Evolutionary conservation across 2,888 invertebrate genomes (phyloP).

Genomic region (Allygus modestus): DNA sequence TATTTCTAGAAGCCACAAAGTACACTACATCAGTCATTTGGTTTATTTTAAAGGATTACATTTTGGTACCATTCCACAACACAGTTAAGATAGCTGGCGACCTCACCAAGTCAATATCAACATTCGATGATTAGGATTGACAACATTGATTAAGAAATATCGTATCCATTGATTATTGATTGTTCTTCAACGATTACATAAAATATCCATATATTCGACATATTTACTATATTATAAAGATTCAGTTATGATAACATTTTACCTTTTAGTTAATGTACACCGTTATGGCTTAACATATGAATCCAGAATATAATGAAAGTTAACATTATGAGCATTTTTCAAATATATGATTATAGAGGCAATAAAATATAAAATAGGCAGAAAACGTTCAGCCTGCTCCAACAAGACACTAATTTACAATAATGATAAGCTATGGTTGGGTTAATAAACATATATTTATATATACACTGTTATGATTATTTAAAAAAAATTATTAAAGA

Average conservation of each 20-base stretch:
- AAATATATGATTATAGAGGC: no score
- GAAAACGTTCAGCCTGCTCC: no score
- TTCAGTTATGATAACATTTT: neutral
- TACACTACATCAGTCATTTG: conserved; percentile 63
- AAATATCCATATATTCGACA: neutral
- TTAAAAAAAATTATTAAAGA: no score
- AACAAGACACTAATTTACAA: no score
- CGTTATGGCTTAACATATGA: no score
- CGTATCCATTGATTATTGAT: neutral
- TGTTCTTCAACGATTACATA: neutral
- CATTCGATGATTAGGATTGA: neutral
- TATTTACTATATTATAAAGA: neutral
- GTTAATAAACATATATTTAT: no score
- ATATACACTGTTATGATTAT: no score
- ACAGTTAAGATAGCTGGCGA: conserved; percentile 42
- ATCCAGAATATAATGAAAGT: no score
- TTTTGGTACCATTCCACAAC: conserved; percentile 45
- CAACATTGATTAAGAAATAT: neutral
- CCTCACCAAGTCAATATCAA: conserved; percentile 38
- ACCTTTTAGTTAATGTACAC: neutral
- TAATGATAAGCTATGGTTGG: no score
- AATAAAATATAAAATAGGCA: no score
- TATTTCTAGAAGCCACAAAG: conserved; percentile 61
- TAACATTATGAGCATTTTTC: no score
- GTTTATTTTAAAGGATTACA: conserved; percentile 55